A percentile compares a stretch with the other conserved stretches of the same genome.
phyloP scores from a whole-genome alignment of 2,113 vertebrate genomes.

The Gnathonemus echidnorhynchus region DNA sequence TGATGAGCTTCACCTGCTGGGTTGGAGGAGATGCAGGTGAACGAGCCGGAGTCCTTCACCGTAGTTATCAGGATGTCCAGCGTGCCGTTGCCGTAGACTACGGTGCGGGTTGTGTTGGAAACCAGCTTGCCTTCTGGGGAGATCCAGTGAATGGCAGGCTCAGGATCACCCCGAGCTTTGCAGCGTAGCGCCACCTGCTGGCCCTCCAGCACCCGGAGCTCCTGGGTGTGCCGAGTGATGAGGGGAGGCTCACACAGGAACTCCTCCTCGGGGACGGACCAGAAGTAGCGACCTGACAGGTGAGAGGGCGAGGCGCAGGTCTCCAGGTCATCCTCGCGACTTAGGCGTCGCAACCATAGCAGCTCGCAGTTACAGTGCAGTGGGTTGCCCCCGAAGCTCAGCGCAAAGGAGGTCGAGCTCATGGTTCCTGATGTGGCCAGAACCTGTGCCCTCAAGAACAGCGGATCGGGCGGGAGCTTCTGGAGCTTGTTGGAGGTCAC shows the following conservation, averaged over 20 bases:
- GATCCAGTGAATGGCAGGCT: constrained; percentile 95
- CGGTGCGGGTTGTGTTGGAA: constrained; percentile 82
- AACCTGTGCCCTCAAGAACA: constrained; percentile 90
- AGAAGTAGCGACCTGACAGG: constrained; percentile 90
- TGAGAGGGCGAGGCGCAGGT: constrained; percentile 89
- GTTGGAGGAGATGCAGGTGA: constrained; percentile 95
- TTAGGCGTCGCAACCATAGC: constrained; percentile 83
- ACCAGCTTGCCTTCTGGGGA: constrained; percentile 96
- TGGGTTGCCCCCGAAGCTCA: constrained; percentile 96
- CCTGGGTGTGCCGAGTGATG: constrained; percentile 91
- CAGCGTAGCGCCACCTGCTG: constrained; percentile 87
- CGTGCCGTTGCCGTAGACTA: constrained; percentile 84
- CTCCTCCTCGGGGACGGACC: constrained; percentile 95
- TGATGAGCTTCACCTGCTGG: constrained; percentile 92
- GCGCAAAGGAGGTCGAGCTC: constrained; percentile 76
- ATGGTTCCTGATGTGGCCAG: constrained; percentile 88
- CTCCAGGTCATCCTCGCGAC: constrained; percentile 89
- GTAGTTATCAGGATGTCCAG: constrained; percentile 95
- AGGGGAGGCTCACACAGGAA: constrained; percentile 95
- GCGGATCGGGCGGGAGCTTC: constrained; percentile 92
- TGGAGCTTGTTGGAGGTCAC: constrained; percentile 97
- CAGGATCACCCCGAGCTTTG: constrained; percentile 89
- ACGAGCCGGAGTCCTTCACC: constrained; percentile 90
- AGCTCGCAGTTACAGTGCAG: constrained; percentile 98
- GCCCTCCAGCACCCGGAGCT: constrained; percentile 87